These are phyloP conservation scores for Anaspis maculata DNA, from an alignment of 2,888 invertebrate species.

Conservation along the genomic window DNA sequence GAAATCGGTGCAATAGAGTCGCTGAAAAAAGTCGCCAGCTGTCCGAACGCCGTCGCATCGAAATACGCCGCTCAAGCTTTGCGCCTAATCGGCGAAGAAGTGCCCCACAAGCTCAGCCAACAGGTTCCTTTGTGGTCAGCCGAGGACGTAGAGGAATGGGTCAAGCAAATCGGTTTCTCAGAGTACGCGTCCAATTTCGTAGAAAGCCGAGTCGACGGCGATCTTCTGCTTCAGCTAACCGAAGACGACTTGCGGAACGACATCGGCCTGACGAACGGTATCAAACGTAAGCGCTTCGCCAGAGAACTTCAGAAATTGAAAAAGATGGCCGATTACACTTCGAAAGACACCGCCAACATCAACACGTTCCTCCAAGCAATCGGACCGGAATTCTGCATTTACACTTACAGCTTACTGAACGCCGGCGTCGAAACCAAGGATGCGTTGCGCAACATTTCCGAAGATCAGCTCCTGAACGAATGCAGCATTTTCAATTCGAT, in stretches of 20 bases:
- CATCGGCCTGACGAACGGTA: constrained; percentile 88
- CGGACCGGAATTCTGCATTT: constrained; percentile 86
- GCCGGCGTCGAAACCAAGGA: constrained; percentile 85
- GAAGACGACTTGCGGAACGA: constrained; percentile 90
- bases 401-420: constrained; percentile 94
- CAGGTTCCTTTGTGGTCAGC: constrained; percentile 97
- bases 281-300: constrained; percentile 87
- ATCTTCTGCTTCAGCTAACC: constrained; percentile 82
- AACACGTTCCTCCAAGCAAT: constrained; percentile 77
- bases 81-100: constrained; percentile 88
- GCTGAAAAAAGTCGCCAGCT: constrained; percentile 91
- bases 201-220: constrained; percentile 93
- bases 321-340: constrained; percentile 94
- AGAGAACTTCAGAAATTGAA: constrained; percentile 88
- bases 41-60: constrained; percentile 95
- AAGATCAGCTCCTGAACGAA: constrained; percentile 84
- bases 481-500: constrained; percentile 92
- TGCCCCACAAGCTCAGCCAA: constrained; percentile 95
- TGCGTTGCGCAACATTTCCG: constrained; percentile 75
- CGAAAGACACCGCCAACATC: constrained; percentile 84
- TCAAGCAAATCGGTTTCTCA: constrained; percentile 92
- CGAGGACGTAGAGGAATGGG: constrained; percentile 96
- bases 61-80: constrained; percentile 93
- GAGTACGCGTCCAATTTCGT: constrained; percentile 77
- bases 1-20: constrained; percentile 95